Evolutionary conservation across 53 echinoderm and acorn worm species (phyloP), one percentile per base, ranked within the genome.

Genomic region (Arbacia lixula): DNA sequence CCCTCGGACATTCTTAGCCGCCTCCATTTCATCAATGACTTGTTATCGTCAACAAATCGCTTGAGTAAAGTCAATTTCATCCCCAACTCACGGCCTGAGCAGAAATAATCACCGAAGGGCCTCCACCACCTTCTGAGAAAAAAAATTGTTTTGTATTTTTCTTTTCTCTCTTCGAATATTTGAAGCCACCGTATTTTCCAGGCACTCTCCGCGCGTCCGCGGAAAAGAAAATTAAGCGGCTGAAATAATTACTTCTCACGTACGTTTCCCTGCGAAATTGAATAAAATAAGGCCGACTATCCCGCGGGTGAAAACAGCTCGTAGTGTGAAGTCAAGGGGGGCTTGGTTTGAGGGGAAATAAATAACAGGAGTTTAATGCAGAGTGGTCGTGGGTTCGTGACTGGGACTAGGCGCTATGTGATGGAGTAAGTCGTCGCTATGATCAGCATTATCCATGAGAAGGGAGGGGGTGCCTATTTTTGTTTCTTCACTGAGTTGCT

Each of bases 191-290:
- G 35, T 74, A 51, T 38, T 50, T 40, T 50, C 39, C 46, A 31
- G 21, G 14, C 33, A 17, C 50, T 20, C 53, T 29, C 34, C 1
- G 43, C 14, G 30, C 35, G 42, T 53, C 22, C 4, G 19, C 35
- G 0, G n/a, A 27, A 26, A 37, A 5, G 9, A 53, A 74, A 74
- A 74, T 50, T 53, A 74, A 74, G 74, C 51, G 53, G 35, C 74
- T 53, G 74, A 53, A 72, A 74, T 53, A 74, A 74, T 74, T 74
- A 74, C 74, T 52, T 53, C 74, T 74, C 74, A 74, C 74, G 74
- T 74, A 74, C 74, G 53, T 33, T 74, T 53, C 49, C 20, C 35
- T 74, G 53, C 30, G 53, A 33, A n/a, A 10, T 53, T 74, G 74
- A 72, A 72, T 74, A 41, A 74, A 74, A 51, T 42, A 33, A 5